phyloP scores from a whole-genome alignment of 1,140 invertebrate species.

The Bombus pascuorum region DNA sequence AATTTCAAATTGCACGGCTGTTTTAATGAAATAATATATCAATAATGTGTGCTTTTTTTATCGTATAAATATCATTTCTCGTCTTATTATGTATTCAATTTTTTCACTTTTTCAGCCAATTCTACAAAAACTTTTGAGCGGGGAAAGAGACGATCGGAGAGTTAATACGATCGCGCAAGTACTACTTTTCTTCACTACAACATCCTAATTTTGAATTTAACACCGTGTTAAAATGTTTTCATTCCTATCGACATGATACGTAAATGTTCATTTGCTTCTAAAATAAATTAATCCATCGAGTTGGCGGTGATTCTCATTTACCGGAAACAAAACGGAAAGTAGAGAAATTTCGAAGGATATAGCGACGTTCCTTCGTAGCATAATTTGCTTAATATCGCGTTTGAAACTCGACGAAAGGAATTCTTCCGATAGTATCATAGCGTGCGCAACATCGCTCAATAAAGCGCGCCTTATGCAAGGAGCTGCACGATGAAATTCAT shows the following conservation, averaged over 20 bases:
- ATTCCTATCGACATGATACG: not conserved
- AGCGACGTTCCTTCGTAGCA: not conserved
- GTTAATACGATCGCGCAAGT: no score
- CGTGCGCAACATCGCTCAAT: not conserved
- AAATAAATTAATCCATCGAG: not conserved
- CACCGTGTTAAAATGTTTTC: not conserved
- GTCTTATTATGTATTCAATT: no score
- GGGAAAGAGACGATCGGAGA: no score
- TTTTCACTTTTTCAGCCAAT: no score
- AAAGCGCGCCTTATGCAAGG: not conserved
- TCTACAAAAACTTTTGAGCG: no score
- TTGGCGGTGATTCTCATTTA: not conserved
- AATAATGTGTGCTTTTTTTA: no score
- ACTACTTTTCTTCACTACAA: no score
- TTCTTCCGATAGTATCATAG: not conserved
- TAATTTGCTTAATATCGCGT: not conserved
- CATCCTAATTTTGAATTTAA: not conserved
- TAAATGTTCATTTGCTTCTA: not conserved
- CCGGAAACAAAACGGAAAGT: not conserved
- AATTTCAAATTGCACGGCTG: no score
- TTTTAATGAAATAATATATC: no score
- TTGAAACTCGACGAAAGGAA: slow-evolving; percentile 7
- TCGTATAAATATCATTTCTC: no score
- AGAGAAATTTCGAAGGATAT: not conserved
- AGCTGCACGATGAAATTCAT: not conserved